Percentiles rank a stretch among this genome's conserved stretches.
Conservation (phyloP, 2,888 invertebrate genomes). For the Polyommatus icarus region DNA sequence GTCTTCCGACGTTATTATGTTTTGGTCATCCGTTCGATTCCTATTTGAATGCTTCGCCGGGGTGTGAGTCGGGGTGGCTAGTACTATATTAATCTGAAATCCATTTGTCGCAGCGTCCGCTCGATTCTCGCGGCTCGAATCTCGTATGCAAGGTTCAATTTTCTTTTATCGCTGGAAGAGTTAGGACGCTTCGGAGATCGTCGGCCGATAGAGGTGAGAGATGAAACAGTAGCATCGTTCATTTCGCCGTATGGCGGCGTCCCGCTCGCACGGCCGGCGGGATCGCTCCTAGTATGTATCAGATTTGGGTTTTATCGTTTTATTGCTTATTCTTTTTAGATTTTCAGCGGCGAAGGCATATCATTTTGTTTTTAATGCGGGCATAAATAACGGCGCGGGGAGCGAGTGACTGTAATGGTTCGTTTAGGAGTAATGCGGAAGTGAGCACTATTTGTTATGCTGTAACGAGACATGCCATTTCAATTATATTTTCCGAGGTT, state of each 20-base stretch:
- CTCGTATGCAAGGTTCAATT: conserved; percentile 62
- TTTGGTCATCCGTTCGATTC: conserved; percentile 81
- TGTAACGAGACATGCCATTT: conserved; percentile 43
- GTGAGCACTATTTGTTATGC: conserved; percentile 61
- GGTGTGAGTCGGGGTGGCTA: conserved; percentile 78
- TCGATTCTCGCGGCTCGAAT: conserved; percentile 61
- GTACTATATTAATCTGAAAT: conserved; percentile 81
- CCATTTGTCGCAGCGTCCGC: conserved; percentile 78
- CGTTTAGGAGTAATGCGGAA: conserved; percentile 71
- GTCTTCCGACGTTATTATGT: conserved; percentile 80
- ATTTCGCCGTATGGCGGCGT: conserved; percentile 72
- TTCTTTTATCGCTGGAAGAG: conserved; percentile 63
- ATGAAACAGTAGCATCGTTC: conserved; percentile 80
- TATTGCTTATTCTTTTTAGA: conserved; percentile 81
- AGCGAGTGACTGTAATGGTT: conserved; percentile 73
- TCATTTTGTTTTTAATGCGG: conserved; percentile 79
- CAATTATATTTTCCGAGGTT: conserved; percentile 40
- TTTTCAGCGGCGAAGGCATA: conserved; percentile 79
- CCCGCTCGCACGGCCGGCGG: conserved; percentile 71
- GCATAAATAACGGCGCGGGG: conserved; percentile 74
- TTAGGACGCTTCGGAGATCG: conserved; percentile 78
- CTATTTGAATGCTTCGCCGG: conserved; percentile 80
- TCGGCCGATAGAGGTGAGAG: conserved; percentile 78
- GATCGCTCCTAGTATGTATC: conserved; percentile 78
- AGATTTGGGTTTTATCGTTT: conserved; percentile 81